Percentiles rank a stretch among this genome's conserved stretches.
phyloP scores from a whole-genome alignment of 2,888 invertebrate genomes.

The Halictus ligatus region DNA sequence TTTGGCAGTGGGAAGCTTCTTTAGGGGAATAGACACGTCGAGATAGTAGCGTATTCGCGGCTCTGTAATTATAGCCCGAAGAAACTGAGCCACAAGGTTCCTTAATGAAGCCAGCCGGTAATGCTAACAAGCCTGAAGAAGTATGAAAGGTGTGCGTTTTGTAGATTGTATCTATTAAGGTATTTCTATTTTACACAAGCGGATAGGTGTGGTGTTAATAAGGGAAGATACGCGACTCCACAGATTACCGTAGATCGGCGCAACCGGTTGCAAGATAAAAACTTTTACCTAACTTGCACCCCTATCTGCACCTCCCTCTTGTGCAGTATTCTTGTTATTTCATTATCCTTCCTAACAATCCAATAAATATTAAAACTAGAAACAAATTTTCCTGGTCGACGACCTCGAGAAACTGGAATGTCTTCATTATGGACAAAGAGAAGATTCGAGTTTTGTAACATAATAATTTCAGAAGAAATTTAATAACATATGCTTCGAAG shows the following conservation, averaged over 20 bases:
- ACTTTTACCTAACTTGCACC: neutral
- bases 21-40: neutral
- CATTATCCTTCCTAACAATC: neutral
- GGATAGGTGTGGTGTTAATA: neutral
- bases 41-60: neutral
- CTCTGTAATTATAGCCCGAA: neutral
- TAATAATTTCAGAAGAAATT: too few relatives aligned
- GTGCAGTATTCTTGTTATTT: neutral
- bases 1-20: neutral
- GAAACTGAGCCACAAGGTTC: neutral
- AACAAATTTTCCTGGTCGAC: neutral
- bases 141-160: neutral
- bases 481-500: too few relatives aligned
- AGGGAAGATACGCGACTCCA: neutral
- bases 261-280: neutral
- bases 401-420: too few relatives aligned
- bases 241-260: neutral
- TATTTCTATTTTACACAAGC: constrained; percentile 1
- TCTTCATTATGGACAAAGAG: too few relatives aligned
- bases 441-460: too few relatives aligned
- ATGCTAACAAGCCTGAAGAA: constrained; percentile 3
- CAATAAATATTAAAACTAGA: neutral
- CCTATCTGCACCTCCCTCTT: neutral
- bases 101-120: constrained; percentile 1
- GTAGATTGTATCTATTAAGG: constrained; percentile 6